Conservation (phyloP, 2,797 vertebrate species). For the Pseudotriccus pelzelni region DNA sequence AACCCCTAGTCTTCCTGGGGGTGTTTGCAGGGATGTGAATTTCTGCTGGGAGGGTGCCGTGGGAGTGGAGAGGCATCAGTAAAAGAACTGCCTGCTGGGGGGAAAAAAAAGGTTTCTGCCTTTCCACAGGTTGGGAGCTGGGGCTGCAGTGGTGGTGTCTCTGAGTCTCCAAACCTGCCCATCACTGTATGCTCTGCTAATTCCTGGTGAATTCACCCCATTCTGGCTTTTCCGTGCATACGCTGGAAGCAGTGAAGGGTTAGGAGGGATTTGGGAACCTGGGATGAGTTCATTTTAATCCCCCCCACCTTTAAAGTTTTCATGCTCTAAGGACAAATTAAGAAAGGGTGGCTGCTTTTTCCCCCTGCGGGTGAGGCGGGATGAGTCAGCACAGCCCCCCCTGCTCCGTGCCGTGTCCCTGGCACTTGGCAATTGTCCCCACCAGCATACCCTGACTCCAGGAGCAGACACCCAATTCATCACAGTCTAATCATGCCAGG, state of each 20-base stretch:
- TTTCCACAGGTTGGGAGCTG: neutral
- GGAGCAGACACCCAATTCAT: conserved; percentile 35
- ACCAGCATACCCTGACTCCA: neutral
- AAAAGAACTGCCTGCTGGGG: neutral
- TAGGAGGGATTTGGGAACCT: neutral
- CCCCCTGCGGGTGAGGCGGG: neutral
- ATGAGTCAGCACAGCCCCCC: neutral
- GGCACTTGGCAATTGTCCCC: neutral
- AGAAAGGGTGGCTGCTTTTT: neutral
- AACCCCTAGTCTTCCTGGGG: neutral
- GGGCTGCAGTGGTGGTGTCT: neutral
- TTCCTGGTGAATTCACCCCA: neutral
- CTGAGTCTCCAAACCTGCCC: neutral
- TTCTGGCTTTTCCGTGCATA: neutral
- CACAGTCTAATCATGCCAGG: neutral
- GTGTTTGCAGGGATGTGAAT: neutral
- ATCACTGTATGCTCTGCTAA: neutral
- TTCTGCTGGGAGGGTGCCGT: neutral
- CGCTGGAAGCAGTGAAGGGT: neutral
- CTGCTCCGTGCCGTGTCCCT: neutral
- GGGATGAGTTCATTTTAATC: neutral
- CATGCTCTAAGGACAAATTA: neutral
- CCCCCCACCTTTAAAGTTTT: neutral
- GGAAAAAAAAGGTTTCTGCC: neutral
- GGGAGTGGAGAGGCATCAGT: neutral